A percentile compares a stretch with the other conserved stretches of the same genome.
phyloP scores from a whole-genome alignment of 2,888 invertebrate genomes.

The Dugesia japonica region DNA sequence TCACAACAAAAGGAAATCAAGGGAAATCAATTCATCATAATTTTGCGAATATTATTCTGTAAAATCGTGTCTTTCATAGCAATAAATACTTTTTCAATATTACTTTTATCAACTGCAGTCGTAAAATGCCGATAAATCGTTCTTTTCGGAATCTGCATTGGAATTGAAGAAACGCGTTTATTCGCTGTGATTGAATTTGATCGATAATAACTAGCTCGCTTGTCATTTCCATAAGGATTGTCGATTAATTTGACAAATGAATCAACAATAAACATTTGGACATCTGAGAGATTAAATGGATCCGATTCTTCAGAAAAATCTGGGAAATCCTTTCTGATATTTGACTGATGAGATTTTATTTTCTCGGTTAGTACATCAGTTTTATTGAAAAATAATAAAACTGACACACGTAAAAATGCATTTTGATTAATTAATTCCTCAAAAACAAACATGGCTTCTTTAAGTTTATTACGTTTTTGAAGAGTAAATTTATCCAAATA shows the following conservation, averaged over 20 bases:
- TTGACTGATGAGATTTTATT: not conserved
- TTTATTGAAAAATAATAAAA: constrained; percentile 27
- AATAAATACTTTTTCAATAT: constrained; percentile 26
- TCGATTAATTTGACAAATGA: not conserved
- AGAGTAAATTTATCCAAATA: constrained; percentile 3
- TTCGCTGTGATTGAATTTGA: not conserved
- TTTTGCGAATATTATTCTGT: not conserved
- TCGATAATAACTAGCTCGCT: not conserved
- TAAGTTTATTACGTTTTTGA: constrained; percentile 17
- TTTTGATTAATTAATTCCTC: constrained; percentile 12
- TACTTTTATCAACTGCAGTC: constrained; percentile 28
- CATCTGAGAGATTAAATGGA: not conserved
- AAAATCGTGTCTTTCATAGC: constrained; percentile 29
- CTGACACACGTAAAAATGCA: constrained; percentile 2
- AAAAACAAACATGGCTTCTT: constrained; percentile 24
- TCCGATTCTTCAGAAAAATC: not conserved
- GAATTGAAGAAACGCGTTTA: not conserved
- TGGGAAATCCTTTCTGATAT: constrained; percentile 1
- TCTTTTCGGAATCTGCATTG: not conserved
- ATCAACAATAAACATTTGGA: not conserved
- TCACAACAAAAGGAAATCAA: no score
- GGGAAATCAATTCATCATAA: not conserved
- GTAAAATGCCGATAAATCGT: constrained; percentile 30
- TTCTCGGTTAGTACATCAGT: constrained; percentile 20
- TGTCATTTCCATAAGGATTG: not conserved